Evolutionary conservation across 2,888 invertebrate species (phyloP), one percentile per base, ranked within the genome.

Genomic region (Tryphoninae sp.): DNA sequence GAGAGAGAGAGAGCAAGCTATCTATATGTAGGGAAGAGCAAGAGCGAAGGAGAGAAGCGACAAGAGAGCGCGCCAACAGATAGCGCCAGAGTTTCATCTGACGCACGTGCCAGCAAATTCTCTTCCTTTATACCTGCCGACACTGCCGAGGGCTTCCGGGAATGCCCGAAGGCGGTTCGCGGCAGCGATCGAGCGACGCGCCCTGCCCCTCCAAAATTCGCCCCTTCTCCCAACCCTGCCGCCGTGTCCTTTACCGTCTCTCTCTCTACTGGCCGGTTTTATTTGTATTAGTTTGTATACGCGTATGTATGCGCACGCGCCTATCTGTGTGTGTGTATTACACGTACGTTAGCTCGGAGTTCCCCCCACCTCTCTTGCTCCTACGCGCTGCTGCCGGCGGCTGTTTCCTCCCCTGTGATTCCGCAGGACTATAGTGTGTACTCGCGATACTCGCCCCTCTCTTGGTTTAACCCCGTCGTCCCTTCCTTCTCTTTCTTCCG

Each of bases 151-250:
- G 53, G 78, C 71, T 83, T 84, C 84, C 88, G 88, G 84, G 85
- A 80, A 84, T 72, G 76, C 81, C 87, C 87, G 88, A 88, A 84
- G 84, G 80, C 81, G 79, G 84, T 83, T 85, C 83, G 84, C 82
- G 84, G 86, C 86, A 83, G 85, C 86, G 84, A 87, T 87, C 88
- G 88, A 88, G 86, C 87, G 88, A 85, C 85, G 88, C 86, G 81
- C 84, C 77, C 64, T 86, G 81, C 85, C 83, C 85, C 83, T 77
- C 80, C 40, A 71, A 58, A 55, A 61, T 65, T 9, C 51, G n/a
- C 71, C 72, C 55, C 72, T 69, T 78, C 77, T 53, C 26, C 26
- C 61, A 62, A 8, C 3, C 71, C 67, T 73, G 77, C 61, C 73
- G 72, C 79, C 65, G 73, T 84, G 73, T 81, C 69, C 73, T 49